Evolutionary conservation across 2,797 vertebrate genomes (phyloP), one percentile per base, ranked within the genome.

Genomic region (Myotis daubentonii): DNA sequence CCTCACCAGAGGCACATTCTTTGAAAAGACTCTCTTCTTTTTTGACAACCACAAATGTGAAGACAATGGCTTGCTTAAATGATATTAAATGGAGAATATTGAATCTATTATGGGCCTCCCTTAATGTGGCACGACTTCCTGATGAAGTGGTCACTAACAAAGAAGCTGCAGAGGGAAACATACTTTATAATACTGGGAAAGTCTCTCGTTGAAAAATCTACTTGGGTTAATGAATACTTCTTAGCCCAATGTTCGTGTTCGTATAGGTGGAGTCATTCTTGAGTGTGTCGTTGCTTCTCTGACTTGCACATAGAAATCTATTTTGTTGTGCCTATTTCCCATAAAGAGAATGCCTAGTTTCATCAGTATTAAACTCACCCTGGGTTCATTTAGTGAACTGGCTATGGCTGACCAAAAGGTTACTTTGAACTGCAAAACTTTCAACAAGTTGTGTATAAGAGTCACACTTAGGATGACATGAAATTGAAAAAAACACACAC

Each of bases 171-270:
- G 91, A 94, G 89, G 62, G 87, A 94, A 92, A 70, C 16, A 87
- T 91, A 87, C 51, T 91, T 93, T 94, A 94, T 87, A 96, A 94
- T 95, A 83, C 95, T 94, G 94, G 95, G 93, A 96, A 93, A 94
- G 83, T 82, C 93, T 95, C 71, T 78, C 92, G 76, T 82, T 92
- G 88, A 95, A 87, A 87, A 89, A 79, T 80, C 91, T 89, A 36
- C 72, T 93, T 71, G 86, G 55, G 86, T 83, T 92, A 76, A 91
- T 65, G n/a, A 47, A 30, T 57, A 44, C 88, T 96, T 95, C 84
- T 94, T 12, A 95, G 92, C 47, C 44, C 87, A 95, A 47, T 79
- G 38, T 93, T 81, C 47, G 1, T 92, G 30, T 93, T 94, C n/a
- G 76, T 88, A 78, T 91, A 97, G 79, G 94, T 86, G 65, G 85